Conservation (phyloP, 2,888 invertebrate genomes). For the Camptogramma bilineatum region DNA sequence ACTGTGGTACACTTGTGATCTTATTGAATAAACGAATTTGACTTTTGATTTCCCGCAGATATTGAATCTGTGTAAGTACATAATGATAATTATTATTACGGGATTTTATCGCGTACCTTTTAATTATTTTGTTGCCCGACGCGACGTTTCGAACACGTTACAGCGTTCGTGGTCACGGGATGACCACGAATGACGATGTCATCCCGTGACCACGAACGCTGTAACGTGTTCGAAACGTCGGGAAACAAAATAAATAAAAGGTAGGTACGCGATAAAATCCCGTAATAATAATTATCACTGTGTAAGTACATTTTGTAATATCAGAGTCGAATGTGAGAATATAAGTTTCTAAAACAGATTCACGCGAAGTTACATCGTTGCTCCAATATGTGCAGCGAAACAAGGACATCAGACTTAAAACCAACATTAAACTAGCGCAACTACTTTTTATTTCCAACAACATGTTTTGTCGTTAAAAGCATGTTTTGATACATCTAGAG, state of each 20-base stretch:
- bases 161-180: too few species aligned
- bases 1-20: too few species aligned
- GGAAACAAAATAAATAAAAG: too few species aligned
- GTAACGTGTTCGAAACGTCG: too few species aligned
- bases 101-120: too few species aligned
- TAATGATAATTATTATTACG: too few species aligned
- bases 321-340: not conserved
- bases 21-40: not conserved
- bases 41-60: not conserved
- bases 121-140: too few species aligned
- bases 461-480: conserved; percentile 30
- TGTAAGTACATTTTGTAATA: not conserved
- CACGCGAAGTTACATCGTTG: conserved; percentile 8
- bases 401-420: conserved; percentile 24
- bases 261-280: too few species aligned
- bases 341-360: not conserved
- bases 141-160: too few species aligned
- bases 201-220: too few species aligned
- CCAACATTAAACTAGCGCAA: conserved; percentile 31
- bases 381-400: conserved; percentile 25
- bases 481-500: conserved; percentile 31
- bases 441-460: conserved; percentile 31
- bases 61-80: not conserved
- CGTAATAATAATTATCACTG: too few species aligned
- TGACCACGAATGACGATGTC: too few species aligned